Evolutionary conservation across 2,113 vertebrate species (phyloP).

Genomic region (Leptobrachium leishanense): DNA sequence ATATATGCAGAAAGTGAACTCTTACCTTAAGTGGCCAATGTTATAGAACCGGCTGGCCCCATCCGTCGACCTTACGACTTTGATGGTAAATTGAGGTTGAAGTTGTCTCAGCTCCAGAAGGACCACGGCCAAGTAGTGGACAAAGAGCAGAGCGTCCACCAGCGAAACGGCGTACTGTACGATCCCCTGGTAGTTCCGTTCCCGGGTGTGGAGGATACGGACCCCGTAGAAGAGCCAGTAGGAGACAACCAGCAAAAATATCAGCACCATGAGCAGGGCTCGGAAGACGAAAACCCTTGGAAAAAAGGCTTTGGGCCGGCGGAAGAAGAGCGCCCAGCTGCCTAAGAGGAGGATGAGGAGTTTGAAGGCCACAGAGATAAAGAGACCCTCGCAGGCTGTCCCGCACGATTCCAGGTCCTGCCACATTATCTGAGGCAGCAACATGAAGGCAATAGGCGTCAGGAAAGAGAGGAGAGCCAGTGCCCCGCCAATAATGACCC

Average conservation of each 20-base stretch:
- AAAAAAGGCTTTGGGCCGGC: conserved; percentile 80
- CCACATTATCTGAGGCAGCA: conserved; percentile 87
- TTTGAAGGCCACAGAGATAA: conserved; percentile 91
- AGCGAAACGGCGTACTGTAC: conserved; percentile 87
- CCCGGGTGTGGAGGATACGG: conserved; percentile 78
- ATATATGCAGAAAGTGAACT: not conserved
- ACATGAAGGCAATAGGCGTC: conserved; percentile 85
- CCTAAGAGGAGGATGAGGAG: conserved; percentile 87
- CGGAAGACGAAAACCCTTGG: conserved; percentile 85
- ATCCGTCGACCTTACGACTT: conserved; percentile 85
- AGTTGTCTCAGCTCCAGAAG: conserved; percentile 88
- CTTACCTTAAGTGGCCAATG: conserved; percentile 87
- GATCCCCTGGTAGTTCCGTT: conserved; percentile 81
- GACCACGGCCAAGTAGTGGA: conserved; percentile 89
- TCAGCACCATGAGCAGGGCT: conserved; percentile 85
- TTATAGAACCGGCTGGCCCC: conserved; percentile 90
- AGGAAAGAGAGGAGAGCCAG: conserved; percentile 85
- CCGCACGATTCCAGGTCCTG: conserved; percentile 83
- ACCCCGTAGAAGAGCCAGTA: conserved; percentile 93
- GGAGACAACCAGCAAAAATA: conserved; percentile 85
- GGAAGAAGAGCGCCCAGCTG: conserved; percentile 90
- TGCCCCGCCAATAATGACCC: conserved; percentile 69
- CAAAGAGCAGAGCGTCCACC: conserved; percentile 87
- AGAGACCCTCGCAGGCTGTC: conserved; percentile 87
- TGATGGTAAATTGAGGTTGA: conserved; percentile 89